Base-by-base conservation (phyloP, 1,140 invertebrate species). In the Zaprionus vittiger region DNA sequence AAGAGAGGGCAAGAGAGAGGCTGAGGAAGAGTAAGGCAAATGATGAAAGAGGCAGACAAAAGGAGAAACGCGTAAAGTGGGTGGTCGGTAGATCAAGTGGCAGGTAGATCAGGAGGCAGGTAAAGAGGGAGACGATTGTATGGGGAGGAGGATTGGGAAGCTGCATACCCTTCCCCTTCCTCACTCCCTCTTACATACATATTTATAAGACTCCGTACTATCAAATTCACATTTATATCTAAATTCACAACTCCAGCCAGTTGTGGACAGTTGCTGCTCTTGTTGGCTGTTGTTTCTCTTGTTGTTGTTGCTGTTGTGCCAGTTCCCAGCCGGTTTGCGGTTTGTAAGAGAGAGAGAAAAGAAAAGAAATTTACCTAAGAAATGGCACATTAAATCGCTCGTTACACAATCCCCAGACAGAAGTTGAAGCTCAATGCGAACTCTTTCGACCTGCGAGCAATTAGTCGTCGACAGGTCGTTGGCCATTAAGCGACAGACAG, bases 401-500 rank as follows among this genome's bases (percentile, higher is more conserved):
- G 54, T 77, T 76, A 60, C 60, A 75, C 55, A 70, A 66, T 34
- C 37, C 22, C 52, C 22, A 37, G 14, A 9, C 41, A 28, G n/a
- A 52, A 52, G 3, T 7, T 24, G 11, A 52, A 52, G 47, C 47
- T 52, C 20, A 24, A 5, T 49, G 41, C 15, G 70, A 72, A 65
- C 64, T 54, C 64, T 41, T 41, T n/a, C 41, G n/a, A 70, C 37
- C 44, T 60, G 20, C 6, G 70, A 20, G 41, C 69, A 77, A 64
- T 73, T 73, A 79, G 83, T 80, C 79, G 83, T 9, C 31, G 31
- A 55, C 83, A 71, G 84, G 84, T 87, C 83, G 76, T 89, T 87
- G 83, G 73, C 81, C 82, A 79, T 68, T 68, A 71, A 62, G 67
- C 62, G 11, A 38, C 44, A 60, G 12, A 28, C 62, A 24, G 6